A percentile compares a stretch with the other conserved stretches of the same genome.
Evolutionary conservation across 2,888 invertebrate genomes (phyloP).

Genomic region (Octodonta nipae): DNA sequence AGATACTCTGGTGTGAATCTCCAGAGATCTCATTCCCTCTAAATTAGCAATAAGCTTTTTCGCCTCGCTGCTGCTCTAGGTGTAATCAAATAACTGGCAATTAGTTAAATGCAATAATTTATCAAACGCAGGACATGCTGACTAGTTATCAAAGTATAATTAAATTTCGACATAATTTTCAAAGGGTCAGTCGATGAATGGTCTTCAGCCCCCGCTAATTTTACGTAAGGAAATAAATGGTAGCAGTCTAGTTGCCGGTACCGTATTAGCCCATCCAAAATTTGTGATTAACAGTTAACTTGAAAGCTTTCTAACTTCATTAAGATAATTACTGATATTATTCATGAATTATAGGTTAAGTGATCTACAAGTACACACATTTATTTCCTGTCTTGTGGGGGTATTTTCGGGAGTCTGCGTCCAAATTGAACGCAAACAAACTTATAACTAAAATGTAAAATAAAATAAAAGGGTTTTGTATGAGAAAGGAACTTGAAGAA

Average conservation of each 20-base stretch:
- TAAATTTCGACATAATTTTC: slow-evolving; percentile 33
- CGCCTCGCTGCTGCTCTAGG: slow-evolving; percentile 16
- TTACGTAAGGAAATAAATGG: slow-evolving; percentile 18
- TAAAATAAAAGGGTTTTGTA: too few relatives aligned
- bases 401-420: too few relatives aligned
- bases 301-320: slow-evolving; percentile 16
- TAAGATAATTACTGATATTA: slow-evolving; percentile 15
- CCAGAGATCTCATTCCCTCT: too few relatives aligned
- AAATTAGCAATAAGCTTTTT: too few relatives aligned
- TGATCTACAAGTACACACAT: too few relatives aligned
- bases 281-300: slow-evolving; percentile 14
- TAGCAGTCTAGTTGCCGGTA: slow-evolving; percentile 14
- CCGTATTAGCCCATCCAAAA: slow-evolving; percentile 9
- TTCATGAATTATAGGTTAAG: too few relatives aligned
- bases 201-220: slow-evolving; percentile 16
- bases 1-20: too few relatives aligned
- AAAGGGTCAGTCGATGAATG: slow-evolving; percentile 26
- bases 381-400: too few relatives aligned
- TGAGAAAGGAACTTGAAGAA: too few relatives aligned
- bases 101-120: slow-evolving; percentile 37
- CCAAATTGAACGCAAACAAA: too few relatives aligned
- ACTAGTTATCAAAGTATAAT: slow-evolving; percentile 34
- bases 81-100: slow-evolving; percentile 35
- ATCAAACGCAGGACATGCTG: slow-evolving; percentile 28
- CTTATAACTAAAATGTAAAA: too few relatives aligned